Conservation (phyloP, 1,140 invertebrate species). For the Tetragnatha versicolor region DNA sequence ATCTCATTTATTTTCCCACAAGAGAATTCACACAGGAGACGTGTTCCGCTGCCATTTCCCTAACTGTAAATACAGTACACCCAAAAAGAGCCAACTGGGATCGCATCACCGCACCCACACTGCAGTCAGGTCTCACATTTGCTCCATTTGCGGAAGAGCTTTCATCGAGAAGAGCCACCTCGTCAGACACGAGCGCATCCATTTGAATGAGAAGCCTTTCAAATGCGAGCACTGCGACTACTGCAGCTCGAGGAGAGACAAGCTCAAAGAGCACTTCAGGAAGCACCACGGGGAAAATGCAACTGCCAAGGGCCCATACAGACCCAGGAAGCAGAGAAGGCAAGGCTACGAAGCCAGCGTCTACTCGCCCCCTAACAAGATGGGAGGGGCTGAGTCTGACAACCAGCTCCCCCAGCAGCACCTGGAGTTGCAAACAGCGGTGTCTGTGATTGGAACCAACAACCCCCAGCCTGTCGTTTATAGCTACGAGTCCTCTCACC, state of each 20-base stretch:
- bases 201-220: constrained; percentile 71
- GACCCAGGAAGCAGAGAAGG: constrained; percentile 62
- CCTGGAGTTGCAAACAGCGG: constrained; percentile 41
- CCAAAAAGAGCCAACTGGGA: constrained; percentile 73
- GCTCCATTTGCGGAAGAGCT: constrained; percentile 70
- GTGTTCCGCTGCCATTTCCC: constrained; percentile 71
- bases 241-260: constrained; percentile 72
- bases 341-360: constrained; percentile 47
- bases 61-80: constrained; percentile 72
- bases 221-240: constrained; percentile 73
- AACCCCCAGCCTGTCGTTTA: constrained; percentile 44
- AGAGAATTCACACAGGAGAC: constrained; percentile 73
- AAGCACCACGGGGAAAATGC: constrained; percentile 71
- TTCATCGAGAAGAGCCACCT: constrained; percentile 76
- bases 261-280: constrained; percentile 73
- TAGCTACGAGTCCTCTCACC: constrained; percentile 51
- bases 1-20: constrained; percentile 73
- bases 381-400: background rate
- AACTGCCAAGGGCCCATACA: constrained; percentile 68
- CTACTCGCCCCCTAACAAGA: constrained; percentile 44
- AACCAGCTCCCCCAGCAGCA: constrained; percentile 47
- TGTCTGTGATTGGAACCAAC: constrained; percentile 38
- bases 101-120: constrained; percentile 73
- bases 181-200: constrained; percentile 72
- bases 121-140: constrained; percentile 71